Conservation (phyloP, 2,797 vertebrate genomes). For the Fundulus diaphanus region DNA sequence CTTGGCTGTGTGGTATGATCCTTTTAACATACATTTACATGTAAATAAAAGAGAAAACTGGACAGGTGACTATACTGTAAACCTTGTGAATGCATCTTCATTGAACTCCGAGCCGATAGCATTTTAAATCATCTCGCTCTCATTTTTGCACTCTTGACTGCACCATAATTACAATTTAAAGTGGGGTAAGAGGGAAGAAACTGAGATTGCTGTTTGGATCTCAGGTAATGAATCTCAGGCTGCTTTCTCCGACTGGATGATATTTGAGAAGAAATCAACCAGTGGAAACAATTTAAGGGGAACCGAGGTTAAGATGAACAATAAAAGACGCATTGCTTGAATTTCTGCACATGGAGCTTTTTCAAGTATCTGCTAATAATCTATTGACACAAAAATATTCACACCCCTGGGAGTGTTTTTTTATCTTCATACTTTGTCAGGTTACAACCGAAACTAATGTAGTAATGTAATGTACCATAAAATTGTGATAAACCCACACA, state of each 20-base stretch:
- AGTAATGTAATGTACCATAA: not conserved
- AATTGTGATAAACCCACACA: not conserved
- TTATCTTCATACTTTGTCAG: not conserved
- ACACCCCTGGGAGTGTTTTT: not conserved
- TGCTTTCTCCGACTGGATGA: conserved; percentile 58
- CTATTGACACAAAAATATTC: not conserved
- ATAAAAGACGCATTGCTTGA: conserved; percentile 11
- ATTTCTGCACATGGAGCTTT: conserved; percentile 14
- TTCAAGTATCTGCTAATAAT: not conserved
- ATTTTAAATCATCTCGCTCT: conserved; percentile 60
- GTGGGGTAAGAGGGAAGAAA: conserved; percentile 61
- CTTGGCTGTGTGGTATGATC: not conserved
- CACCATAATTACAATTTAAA: conserved; percentile 75
- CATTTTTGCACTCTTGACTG: conserved; percentile 68
- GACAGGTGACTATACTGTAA: conserved; percentile 1
- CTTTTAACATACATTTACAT: not conserved
- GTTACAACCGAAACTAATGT: not conserved
- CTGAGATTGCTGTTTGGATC: conserved; percentile 61
- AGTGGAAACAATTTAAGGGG: conserved; percentile 1
- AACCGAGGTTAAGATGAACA: conserved; percentile 19
- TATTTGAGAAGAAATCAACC: conserved; percentile 39
- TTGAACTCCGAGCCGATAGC: conserved; percentile 55
- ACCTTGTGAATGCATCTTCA: conserved; percentile 45
- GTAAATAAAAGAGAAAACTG: not conserved
- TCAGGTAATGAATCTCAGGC: conserved; percentile 45